phyloP scores from a whole-genome alignment of 2,888 invertebrate genomes.

The Drosophila putrida region DNA sequence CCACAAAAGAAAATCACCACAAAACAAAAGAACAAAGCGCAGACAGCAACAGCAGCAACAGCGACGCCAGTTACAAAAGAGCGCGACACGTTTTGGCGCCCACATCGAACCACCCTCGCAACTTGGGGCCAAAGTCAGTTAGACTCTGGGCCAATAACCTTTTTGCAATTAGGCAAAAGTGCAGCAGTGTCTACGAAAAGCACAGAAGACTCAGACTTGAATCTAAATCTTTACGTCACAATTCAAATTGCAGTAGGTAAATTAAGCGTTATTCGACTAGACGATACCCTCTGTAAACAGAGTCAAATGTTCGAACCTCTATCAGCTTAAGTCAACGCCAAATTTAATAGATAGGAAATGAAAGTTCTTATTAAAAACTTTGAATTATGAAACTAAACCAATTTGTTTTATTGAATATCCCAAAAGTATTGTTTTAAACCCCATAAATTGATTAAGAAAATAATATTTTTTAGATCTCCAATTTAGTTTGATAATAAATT shows the following conservation, averaged over 20 bases:
- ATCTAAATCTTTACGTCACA: conserved; percentile 13
- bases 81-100: conserved; percentile 48
- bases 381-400: too few relatives aligned
- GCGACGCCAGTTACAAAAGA: conserved; percentile 29
- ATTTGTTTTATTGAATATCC: conserved; percentile 5
- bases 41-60: conserved; percentile 18
- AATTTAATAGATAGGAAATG: too few relatives aligned
- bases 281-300: conserved; percentile 17
- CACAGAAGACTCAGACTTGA: conserved; percentile 22
- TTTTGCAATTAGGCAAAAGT: conserved; percentile 67
- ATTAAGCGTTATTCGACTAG: neutral
- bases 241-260: conserved; percentile 1
- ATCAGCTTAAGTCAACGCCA: too few relatives aligned
- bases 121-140: conserved; percentile 17
- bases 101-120: conserved; percentile 58
- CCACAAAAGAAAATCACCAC: conserved; percentile 72
- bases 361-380: too few relatives aligned
- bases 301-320: neutral
- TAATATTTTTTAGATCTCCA: too few relatives aligned
- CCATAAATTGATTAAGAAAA: neutral
- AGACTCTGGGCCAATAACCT: conserved; percentile 51
- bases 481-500: too few relatives aligned
- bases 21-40: conserved; percentile 76
- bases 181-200: conserved; percentile 50
- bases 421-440: conserved; percentile 16